Evolutionary conservation across 53 echinoderm and acorn worm species (phyloP), one percentile per base, ranked within the genome.

Genomic region (Holothuria leucospilota): DNA sequence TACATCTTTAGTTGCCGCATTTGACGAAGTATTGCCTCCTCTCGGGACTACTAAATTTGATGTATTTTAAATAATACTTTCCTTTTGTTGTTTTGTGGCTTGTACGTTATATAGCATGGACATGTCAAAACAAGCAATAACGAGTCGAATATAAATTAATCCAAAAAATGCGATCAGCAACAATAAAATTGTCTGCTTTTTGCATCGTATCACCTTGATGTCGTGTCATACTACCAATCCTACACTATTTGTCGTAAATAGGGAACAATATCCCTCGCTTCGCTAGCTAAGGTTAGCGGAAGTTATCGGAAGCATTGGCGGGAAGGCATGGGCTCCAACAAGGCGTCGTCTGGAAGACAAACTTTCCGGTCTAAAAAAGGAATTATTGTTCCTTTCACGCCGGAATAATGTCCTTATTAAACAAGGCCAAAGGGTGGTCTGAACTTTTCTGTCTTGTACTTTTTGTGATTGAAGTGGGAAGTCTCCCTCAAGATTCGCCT

Each of bases 361-460:
- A 66, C 84, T 83, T 83, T 83, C 84, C 84, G 84, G 84, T 83
- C 84, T 83, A 83, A 67, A 67, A 64, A 26, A 41, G 84, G 65
- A 83, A 83, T 83, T 66, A 83, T 83, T 83, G 84, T 83, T 67
- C 67, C 84, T 67, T 67, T 46, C 68, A 80, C 60, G 46, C 84
- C 84, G 84, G 84, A 83, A 83, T 67, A 67, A 67, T 83, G 84
- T 83, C 84, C 84, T 83, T 67, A 83, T 51, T 80, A 80, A 83
- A 83, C 84, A 83, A 83, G 84, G 84, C 65, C 84, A 66, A 61
- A 59, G 34, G 80, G 80, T 80, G 80, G 60, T 58, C 80, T 80
- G 80, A 80, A 80, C 80, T 80, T 80, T 80, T 13, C 18, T 24
- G 13, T 58, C 10, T 13, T 80, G 80, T 80, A 80, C 80, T 80